Evolutionary conservation across 2,888 invertebrate species (phyloP), one percentile per base, ranked within the genome.

Genomic region (Galerucella nymphaeae): DNA sequence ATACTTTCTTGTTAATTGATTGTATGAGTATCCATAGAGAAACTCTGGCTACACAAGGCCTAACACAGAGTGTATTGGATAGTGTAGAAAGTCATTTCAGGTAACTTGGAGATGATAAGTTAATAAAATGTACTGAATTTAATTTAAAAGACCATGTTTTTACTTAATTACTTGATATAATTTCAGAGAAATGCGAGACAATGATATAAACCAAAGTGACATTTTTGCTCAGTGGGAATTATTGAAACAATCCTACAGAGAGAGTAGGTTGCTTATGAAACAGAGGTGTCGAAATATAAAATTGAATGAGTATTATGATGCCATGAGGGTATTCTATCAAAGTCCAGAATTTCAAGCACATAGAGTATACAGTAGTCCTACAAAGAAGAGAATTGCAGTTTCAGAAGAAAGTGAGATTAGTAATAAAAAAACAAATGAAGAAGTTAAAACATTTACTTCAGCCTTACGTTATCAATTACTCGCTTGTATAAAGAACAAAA

Each of bases 201-300:
- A 74, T 59, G 70, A 71, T 16, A 74, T 76, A 41, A 76, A 71
- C 50, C 76, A 75, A 55, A 73, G 62, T 42, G 75, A 76, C 42
- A 75, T 77, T 71, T 73, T 72, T 58, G 63, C 41, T 38, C 72
- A 74, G 41, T 76, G 75, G 75, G 62, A 72, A 42, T 41, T 62
- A 50, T 58, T 74, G 30, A 75, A 73, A 41, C 69, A 73, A 20
- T 65, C 72, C 11, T 75, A 74, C 45, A 71, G 66, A 66, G 72
- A 74, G 38, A 70, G 57, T 50, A 73, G 70, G 50, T 38, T 48
- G 18, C 69, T 69, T 23, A 69, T 69, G 62, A 69, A 69, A n/a
- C 61, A 61, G 16, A 55, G 62, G 13, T 55, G 67, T 30, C 57
- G 58, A 61, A 59, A 71, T n/a, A 58, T 45, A 53, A 66, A 71